These are phyloP conservation scores for Stenopsyche tienmushanensis DNA, from an alignment of 1,140 invertebrate genomes.

Conservation along the genomic window DNA sequence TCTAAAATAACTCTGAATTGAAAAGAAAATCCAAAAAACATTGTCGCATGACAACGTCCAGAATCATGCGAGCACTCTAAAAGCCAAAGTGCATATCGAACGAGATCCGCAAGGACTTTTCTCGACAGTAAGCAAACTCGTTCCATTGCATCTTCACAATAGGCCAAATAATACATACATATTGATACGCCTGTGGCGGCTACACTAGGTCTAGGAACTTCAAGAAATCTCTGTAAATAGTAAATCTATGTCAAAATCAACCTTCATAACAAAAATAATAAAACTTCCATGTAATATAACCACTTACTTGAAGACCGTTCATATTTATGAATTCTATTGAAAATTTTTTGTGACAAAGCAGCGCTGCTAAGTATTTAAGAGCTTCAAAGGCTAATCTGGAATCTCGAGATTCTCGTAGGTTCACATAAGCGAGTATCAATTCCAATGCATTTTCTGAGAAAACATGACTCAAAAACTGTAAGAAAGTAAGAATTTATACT, in stretches of 20 bases:
- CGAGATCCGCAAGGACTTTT: slow-evolving; percentile 73
- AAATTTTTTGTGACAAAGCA: slow-evolving; percentile 97
- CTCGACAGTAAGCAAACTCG: slow-evolving; percentile 84
- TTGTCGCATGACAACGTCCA: slow-evolving; percentile 91
- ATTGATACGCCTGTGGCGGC: slow-evolving; percentile 95
- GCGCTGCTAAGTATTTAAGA: slow-evolving; percentile 86
- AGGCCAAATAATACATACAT: slow-evolving; percentile 94
- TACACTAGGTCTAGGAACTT: slow-evolving; percentile 88
- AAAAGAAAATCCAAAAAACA: slow-evolving; percentile 95
- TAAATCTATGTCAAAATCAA: not conserved
- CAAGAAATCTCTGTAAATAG: slow-evolving; percentile 67
- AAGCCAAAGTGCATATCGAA: slow-evolving; percentile 89
- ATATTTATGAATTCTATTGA: slow-evolving; percentile 90
- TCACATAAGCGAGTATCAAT: slow-evolving; percentile 88
- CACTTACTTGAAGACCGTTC: slow-evolving; percentile 73
- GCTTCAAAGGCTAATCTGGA: slow-evolving; percentile 93
- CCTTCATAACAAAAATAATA: not conserved
- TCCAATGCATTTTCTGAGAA: slow-evolving; percentile 91
- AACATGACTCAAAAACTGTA: slow-evolving; percentile 81
- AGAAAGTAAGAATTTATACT: slow-evolving; percentile 40
- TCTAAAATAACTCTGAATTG: slow-evolving; percentile 89
- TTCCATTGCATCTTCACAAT: slow-evolving; percentile 97
- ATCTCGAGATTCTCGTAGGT: slow-evolving; percentile 84
- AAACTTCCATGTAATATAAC: slow-evolving; percentile 12
- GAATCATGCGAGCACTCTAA: slow-evolving; percentile 95